A percentile compares a stretch with the other conserved stretches of the same genome.
Evolutionary conservation across 1,140 invertebrate genomes (phyloP).

Genomic region (Tachypleus tridentatus): DNA sequence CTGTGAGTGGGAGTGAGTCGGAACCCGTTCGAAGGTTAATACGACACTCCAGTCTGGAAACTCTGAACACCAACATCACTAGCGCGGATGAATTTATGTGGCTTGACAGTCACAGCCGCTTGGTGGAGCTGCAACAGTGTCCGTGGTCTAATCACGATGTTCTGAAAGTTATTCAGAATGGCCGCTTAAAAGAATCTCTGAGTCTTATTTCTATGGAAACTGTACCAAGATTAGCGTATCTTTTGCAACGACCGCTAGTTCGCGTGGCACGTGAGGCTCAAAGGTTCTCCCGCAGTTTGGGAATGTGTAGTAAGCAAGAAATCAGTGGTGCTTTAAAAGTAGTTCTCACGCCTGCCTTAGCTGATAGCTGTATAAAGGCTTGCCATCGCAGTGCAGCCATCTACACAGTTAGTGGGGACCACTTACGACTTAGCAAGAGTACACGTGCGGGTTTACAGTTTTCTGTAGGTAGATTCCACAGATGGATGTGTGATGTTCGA

Average conservation of each 20-base stretch:
- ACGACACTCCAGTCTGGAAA: constrained; percentile 73
- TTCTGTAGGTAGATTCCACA: constrained; percentile 69
- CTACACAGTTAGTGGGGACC: constrained; percentile 72
- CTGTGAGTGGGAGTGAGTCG: constrained; percentile 64
- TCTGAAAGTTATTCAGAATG: constrained; percentile 59
- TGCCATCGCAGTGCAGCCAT: constrained; percentile 75
- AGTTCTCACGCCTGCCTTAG: constrained; percentile 68
- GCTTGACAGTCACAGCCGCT: constrained; percentile 78
- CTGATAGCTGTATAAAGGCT: constrained; percentile 75
- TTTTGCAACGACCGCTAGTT: constrained; percentile 73
- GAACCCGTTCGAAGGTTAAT: constrained; percentile 46
- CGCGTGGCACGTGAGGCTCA: constrained; percentile 71
- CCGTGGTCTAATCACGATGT: constrained; percentile 81
- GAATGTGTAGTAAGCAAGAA: constrained; percentile 76
- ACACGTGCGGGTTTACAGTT: constrained; percentile 65
- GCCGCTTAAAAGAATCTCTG: constrained; percentile 60
- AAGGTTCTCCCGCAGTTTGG: constrained; percentile 55
- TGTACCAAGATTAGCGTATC: constrained; percentile 56
- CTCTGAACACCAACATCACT: constrained; percentile 84
- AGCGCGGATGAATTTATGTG: constrained; percentile 79
- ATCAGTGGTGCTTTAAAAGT: constrained; percentile 68
- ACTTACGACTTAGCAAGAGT: constrained; percentile 64
- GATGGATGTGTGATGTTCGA: constrained; percentile 79
- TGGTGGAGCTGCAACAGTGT: constrained; percentile 75
- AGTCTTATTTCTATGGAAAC: constrained; percentile 38